Evolutionary conservation across 2,113 vertebrate genomes (phyloP).

Genomic region (Glaucidium brasilianum): DNA sequence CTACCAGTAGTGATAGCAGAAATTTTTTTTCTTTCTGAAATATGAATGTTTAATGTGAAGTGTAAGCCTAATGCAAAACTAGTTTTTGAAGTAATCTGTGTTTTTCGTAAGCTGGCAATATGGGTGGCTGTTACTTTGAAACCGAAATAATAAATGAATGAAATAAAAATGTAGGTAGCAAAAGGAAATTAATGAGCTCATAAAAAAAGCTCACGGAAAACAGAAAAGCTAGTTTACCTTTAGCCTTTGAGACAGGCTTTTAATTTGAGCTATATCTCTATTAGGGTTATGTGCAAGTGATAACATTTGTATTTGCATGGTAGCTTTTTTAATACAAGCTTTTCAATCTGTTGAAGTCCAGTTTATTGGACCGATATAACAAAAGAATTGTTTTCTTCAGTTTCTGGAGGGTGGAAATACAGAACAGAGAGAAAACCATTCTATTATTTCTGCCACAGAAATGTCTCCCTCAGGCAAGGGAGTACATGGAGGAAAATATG

Average conservation of each 20-base stretch:
- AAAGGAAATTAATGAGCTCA: conserved; percentile 55
- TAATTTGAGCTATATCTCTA: conserved; percentile 36
- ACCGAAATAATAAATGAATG: not conserved
- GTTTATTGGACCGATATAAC: not conserved
- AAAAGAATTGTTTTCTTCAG: not conserved
- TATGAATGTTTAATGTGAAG: conserved; percentile 24
- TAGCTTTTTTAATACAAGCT: not conserved
- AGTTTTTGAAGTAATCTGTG: not conserved
- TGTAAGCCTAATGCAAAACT: conserved; percentile 17
- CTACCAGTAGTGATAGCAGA: not conserved
- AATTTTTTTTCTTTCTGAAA: conserved; percentile 14
- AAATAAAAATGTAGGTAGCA: conserved; percentile 26
- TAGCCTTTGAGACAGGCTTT: conserved; percentile 38
- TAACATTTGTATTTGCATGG: conserved; percentile 17
- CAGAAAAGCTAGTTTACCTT: conserved; percentile 36
- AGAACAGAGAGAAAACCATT: not conserved
- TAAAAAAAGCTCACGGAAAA: conserved; percentile 18
- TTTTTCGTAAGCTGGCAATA: not conserved
- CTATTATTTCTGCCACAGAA: not conserved
- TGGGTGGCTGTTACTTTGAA: conserved; percentile 8
- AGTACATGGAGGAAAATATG: not conserved
- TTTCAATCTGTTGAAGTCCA: not conserved
- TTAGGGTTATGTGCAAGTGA: not conserved
- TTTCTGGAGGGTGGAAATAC: not conserved
- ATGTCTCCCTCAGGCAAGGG: not conserved